Base-by-base conservation (phyloP, 2,113 vertebrate species). In the Spizaetus ornatus region DNA sequence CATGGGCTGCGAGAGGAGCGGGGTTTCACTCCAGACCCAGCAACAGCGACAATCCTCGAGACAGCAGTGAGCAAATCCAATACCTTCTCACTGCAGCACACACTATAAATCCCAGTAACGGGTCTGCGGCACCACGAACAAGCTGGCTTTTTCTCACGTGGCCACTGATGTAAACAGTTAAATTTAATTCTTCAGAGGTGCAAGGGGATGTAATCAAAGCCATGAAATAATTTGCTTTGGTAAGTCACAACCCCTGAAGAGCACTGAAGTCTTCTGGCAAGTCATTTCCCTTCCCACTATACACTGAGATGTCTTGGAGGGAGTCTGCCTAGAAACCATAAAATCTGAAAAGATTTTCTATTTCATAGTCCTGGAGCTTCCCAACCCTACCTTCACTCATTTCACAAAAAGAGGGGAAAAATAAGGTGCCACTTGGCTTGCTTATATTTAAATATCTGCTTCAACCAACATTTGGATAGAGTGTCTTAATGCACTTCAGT, bases 1-100 rank as follows among this genome's bases (percentile, higher is more conserved):
- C 43, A 61, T 0, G 0, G 53, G 70, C 55, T 52, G 52, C 0
- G 4, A 67, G 20, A 42, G 13, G 20, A 65, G 48, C 6, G 69
- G 34, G 53, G 56, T 47, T 58, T 80, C 50, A 38, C 19, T 38
- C 66, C 76, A 82, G 11, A 31, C 14, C 65, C 55, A 73, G 31
- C 11, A 45, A 56, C 11, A 66, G 8, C 1, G 2, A 61, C 36
- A 34, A 70, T 11, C 58, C 90, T 50, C 61, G 67, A 16, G 85
- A 74, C 25, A 47, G 13, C 36, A 38, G 56, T 7, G 42, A 82
- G 50, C 55, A 70, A 86, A 71, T 3, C 43, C 19, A 62, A 27
- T 2, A 42, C 48, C 53, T 18, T 40, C 78, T 72, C 4, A 0
- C 67, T 42, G 53, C 32, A 72, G 94, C 58, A 23, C 34, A 62